Percentiles rank a stretch among this genome's conserved stretches.
These are phyloP conservation scores for Argyra leucocephala DNA, from an alignment of 2,888 invertebrate species.

Conservation along the genomic window DNA sequence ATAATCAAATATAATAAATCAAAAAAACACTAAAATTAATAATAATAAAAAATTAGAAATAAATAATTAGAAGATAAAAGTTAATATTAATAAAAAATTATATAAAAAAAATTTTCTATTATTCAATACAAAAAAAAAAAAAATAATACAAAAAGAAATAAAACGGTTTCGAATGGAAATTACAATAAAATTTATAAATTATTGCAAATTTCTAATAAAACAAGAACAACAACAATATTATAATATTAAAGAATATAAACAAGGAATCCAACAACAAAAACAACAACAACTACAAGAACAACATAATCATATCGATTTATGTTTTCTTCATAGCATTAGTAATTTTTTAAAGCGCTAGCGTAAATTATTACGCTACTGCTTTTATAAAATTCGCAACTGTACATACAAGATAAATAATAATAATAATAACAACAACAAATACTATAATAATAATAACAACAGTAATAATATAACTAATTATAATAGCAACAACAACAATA, in stretches of 20 bases:
- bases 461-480: neutral
- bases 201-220: no score
- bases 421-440: neutral
- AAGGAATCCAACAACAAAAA: neutral
- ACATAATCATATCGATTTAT: constrained; percentile 20
- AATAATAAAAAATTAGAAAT: neutral
- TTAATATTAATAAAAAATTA: neutral
- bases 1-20: neutral
- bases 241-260: neutral
- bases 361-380: neutral
- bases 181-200: neutral
- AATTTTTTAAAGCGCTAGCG: constrained; percentile 20
- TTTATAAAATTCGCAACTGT: no score
- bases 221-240: no score
- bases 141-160: neutral
- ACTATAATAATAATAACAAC: neutral
- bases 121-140: neutral
- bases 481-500: neutral
- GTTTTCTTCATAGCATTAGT: constrained; percentile 21
- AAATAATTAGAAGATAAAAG: neutral
- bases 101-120: no score
- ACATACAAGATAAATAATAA: no score
- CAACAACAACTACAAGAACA: neutral
- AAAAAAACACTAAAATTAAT: neutral
- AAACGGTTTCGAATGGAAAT: neutral